phyloP scores from a whole-genome alignment of 2,888 invertebrate species.

The Campoplex capitator region DNA sequence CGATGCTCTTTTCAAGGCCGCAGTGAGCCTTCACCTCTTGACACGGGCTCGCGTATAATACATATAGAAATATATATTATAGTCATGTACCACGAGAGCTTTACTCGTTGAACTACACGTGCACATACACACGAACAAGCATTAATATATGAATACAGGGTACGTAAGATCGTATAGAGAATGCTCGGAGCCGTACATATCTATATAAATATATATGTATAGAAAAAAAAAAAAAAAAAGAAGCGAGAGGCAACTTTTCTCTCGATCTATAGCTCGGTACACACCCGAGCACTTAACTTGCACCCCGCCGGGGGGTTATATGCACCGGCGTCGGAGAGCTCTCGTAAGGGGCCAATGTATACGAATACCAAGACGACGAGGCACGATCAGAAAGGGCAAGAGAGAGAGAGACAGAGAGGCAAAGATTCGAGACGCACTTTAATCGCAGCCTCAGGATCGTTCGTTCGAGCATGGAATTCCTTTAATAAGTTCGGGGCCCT shows the following conservation, averaged over 20 bases:
- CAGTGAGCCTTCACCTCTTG: slow-evolving; percentile 81
- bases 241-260: slow-evolving; percentile 42
- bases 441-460: slow-evolving; percentile 62
- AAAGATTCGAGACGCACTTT: slow-evolving; percentile 59
- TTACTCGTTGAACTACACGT: slow-evolving; percentile 27
- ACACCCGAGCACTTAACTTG: slow-evolving; percentile 74
- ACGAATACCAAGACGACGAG: slow-evolving; percentile 47
- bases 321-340: slow-evolving; percentile 30
- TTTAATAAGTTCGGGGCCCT: slow-evolving; percentile 70
- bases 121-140: background rate
- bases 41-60: slow-evolving; percentile 74
- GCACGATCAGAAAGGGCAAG: background rate
- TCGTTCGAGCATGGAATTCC: slow-evolving; percentile 67
- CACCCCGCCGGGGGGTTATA: slow-evolving; percentile 67
- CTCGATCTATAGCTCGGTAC: slow-evolving; percentile 65
- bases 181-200: slow-evolving; percentile 12
- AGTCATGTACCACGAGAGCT: slow-evolving; percentile 43
- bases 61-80: slow-evolving; percentile 60
- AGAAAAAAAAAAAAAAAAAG: background rate
- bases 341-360: slow-evolving; percentile 29
- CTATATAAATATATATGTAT: background rate
- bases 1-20: slow-evolving; percentile 77
- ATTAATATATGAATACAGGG: background rate
- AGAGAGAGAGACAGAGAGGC: background rate
- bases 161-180: slow-evolving; percentile 33